A percentile compares a stretch with the other conserved stretches of the same genome.
phyloP scores from a whole-genome alignment of 2,888 invertebrate species.

The Poecilobothrus nobilitatus region DNA sequence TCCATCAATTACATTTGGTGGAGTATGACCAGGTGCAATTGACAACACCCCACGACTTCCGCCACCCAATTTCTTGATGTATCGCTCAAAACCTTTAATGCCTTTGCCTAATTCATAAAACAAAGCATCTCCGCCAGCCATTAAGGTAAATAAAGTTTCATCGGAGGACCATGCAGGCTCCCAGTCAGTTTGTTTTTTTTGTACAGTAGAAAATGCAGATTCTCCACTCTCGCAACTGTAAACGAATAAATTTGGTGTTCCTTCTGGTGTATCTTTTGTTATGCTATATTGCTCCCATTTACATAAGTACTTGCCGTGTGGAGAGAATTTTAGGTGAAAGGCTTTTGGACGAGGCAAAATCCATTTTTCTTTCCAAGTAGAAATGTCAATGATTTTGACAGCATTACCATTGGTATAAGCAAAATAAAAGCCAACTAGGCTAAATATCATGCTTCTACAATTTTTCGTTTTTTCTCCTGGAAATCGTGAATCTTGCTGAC shows the following conservation, averaged over 20 bases:
- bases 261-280: constrained; percentile 55
- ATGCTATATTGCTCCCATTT: constrained; percentile 70
- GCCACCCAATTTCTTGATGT: constrained; percentile 46
- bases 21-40: constrained; percentile 38
- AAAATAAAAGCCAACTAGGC: constrained; percentile 64
- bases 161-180: constrained; percentile 77
- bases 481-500: constrained; percentile 37
- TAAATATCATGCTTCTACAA: constrained; percentile 42
- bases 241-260: constrained; percentile 69
- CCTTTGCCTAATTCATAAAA: constrained; percentile 64
- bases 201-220: constrained; percentile 62
- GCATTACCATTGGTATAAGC: constrained; percentile 61
- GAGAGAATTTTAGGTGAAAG: constrained; percentile 69
- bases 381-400: constrained; percentile 58
- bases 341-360: constrained; percentile 62
- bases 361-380: constrained; percentile 59
- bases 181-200: constrained; percentile 80
- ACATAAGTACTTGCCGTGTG: constrained; percentile 65
- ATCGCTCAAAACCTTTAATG: constrained; percentile 37
- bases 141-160: constrained; percentile 66
- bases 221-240: constrained; percentile 64
- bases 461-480: constrained; percentile 44
- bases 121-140: constrained; percentile 71
- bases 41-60: constrained; percentile 40
- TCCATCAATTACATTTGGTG: constrained; percentile 40